Evolutionary conservation across 2,888 invertebrate genomes (phyloP).

Genomic region (Anoplius nigerrimus): DNA sequence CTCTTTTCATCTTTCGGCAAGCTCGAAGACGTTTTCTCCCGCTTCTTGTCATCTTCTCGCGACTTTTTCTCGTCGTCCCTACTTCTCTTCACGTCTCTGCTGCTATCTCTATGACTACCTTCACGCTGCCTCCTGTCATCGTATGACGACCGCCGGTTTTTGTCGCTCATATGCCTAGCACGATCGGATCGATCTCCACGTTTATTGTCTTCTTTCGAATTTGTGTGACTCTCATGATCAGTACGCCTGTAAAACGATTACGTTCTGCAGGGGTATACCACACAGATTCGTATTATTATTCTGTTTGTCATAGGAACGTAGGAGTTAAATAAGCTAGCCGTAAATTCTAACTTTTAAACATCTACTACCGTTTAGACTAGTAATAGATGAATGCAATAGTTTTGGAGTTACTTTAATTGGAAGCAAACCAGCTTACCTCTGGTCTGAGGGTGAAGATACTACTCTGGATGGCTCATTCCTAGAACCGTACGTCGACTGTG

Average conservation of each 20-base stretch:
- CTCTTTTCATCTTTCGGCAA: constrained; percentile 60
- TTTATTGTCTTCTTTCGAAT: constrained; percentile 64
- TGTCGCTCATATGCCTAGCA: constrained; percentile 59
- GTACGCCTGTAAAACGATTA: constrained; percentile 75
- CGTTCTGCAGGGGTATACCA: constrained; percentile 75
- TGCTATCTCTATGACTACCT: constrained; percentile 59
- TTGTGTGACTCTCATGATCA: constrained; percentile 66
- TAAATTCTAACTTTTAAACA: too few species aligned
- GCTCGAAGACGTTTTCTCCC: constrained; percentile 57
- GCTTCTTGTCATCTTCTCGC: constrained; percentile 65
- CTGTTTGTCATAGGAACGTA: constrained; percentile 46
- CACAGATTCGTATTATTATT: constrained; percentile 75
- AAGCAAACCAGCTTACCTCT: constrained; percentile 72
- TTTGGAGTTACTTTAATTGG: constrained; percentile 6
- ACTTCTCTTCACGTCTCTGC: constrained; percentile 60
- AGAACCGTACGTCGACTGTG: constrained; percentile 42
- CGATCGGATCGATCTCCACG: constrained; percentile 59
- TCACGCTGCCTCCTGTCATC: constrained; percentile 65
- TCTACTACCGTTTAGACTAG: too few species aligned
- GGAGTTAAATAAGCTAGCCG: constrained; percentile 16
- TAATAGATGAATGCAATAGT: too few species aligned
- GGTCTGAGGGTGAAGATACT: constrained; percentile 65
- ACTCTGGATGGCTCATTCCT: constrained; percentile 60
- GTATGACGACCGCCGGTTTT: constrained; percentile 60
- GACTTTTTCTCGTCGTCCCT: constrained; percentile 64